Evolutionary conservation across 1,140 invertebrate species (phyloP).

Genomic region (Phortica variegata): DNA sequence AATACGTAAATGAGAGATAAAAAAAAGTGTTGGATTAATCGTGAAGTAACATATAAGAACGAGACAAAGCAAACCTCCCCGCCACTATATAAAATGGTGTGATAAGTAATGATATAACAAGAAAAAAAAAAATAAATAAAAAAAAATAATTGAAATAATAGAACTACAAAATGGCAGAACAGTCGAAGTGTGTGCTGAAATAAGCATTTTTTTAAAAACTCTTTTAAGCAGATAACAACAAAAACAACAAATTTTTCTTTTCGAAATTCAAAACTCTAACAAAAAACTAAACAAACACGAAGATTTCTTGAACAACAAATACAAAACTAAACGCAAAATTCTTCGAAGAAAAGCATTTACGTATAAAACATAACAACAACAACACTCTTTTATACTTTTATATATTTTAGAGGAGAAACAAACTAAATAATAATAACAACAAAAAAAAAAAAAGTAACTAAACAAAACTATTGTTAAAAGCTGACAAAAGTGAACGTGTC

Average conservation of each 20-base stretch:
- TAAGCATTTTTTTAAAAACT: conserved; percentile 29
- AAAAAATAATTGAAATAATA: conserved; percentile 3
- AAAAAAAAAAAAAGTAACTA: too few species aligned
- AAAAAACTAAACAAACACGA: conserved; percentile 6
- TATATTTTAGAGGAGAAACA: too few species aligned
- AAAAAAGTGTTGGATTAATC: conserved; percentile 23
- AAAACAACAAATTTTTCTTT: conserved; percentile 15
- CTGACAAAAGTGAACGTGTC: too few species aligned
- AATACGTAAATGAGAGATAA: conserved; percentile 26
- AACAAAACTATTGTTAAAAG: too few species aligned
- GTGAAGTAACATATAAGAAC: background rate
- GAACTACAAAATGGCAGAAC: too few species aligned
- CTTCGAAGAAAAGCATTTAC: too few species aligned
- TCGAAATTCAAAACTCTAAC: too few species aligned
- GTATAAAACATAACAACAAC: too few species aligned
- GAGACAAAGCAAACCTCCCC: conserved; percentile 29
- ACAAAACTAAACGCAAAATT: conserved; percentile 24
- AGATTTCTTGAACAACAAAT: conserved; percentile 20
- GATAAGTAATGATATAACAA: conserved; percentile 45
- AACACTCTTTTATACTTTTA: too few species aligned
- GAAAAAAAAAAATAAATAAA: conserved; percentile 8
- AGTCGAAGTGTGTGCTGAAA: conserved; percentile 13
- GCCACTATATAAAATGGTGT: conserved; percentile 53
- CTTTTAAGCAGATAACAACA: conserved; percentile 28
- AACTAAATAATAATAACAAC: too few species aligned